These are phyloP conservation scores for Andrena camellia DNA, from an alignment of 2,888 invertebrate species.

Conservation along the genomic window DNA sequence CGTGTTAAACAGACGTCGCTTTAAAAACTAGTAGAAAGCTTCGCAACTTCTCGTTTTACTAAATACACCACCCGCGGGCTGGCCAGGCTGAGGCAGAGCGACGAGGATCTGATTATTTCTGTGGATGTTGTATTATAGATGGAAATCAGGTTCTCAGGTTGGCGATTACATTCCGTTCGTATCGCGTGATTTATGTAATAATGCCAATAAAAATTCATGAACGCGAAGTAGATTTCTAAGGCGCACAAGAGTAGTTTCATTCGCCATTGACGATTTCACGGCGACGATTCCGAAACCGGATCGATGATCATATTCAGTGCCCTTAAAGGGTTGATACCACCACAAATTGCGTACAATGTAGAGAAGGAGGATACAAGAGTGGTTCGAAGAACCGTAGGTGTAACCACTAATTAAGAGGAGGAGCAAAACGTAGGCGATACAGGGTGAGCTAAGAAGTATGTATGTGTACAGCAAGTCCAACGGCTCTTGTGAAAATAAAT, in stretches of 20 bases:
- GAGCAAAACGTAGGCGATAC: not conserved
- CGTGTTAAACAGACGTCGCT: conserved; percentile 43
- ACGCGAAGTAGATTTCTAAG: too few species aligned
- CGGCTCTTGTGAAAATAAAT: not conserved
- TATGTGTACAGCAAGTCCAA: not conserved
- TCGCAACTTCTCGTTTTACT: not conserved
- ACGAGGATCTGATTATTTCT: too few species aligned
- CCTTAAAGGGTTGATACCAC: not conserved
- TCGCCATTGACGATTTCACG: not conserved
- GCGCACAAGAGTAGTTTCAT: too few species aligned
- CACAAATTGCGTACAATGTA: not conserved
- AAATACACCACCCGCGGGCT: not conserved
- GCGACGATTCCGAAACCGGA: not conserved
- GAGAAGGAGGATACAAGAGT: not conserved
- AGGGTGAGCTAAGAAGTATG: not conserved
- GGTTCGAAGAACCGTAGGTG: conserved; percentile 11
- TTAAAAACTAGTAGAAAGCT: conserved; percentile 33
- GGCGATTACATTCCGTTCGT: too few species aligned
- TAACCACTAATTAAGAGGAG: conserved; percentile 3
- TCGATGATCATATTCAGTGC: not conserved
- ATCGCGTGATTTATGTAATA: too few species aligned
- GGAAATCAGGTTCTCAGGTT: too few species aligned
- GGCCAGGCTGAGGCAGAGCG: too few species aligned
- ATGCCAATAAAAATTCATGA: too few species aligned
- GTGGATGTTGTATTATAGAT: too few species aligned